Percentiles rank a stretch among this genome's conserved stretches.
Conservation (phyloP, 64 coral and sea anemone genomes). For the Astreopora myriophthalma region DNA sequence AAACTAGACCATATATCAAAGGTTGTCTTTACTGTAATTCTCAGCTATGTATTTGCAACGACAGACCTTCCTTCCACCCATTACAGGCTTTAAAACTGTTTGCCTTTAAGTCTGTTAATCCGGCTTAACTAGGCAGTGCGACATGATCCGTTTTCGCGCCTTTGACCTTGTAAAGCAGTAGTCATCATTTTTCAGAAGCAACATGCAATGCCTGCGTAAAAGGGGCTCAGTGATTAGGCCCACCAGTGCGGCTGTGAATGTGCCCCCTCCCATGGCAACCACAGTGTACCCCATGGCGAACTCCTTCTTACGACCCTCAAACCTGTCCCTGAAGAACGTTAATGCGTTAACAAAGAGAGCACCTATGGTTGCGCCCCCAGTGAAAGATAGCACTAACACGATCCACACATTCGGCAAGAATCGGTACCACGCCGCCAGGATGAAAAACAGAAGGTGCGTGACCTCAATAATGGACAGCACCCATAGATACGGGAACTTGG, state of each 20-base stretch:
- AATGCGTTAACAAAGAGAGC: constrained; percentile 71
- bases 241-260: constrained; percentile 57
- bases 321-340: constrained; percentile 58
- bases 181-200: constrained; percentile 54
- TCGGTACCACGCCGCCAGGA: constrained; percentile 78
- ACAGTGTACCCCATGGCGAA: constrained; percentile 78
- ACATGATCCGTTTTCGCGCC: constrained; percentile 12
- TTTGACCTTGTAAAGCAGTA: constrained; percentile 78
- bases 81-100: not conserved
- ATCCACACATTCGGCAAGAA: constrained; percentile 69
- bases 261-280: constrained; percentile 67
- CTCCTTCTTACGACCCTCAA: constrained; percentile 61
- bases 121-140: not conserved
- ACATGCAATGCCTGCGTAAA: constrained; percentile 57
- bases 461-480: constrained; percentile 66
- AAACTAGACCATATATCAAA: too few relatives aligned
- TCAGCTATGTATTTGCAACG: too few relatives aligned
- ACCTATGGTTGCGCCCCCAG: constrained; percentile 40
- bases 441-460: constrained; percentile 53
- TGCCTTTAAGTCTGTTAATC: not conserved
- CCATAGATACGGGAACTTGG: constrained; percentile 76
- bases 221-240: constrained; percentile 68
- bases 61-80: not conserved
- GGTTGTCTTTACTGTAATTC: too few relatives aligned
- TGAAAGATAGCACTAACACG: constrained; percentile 63